Conservation (phyloP, 2,888 invertebrate genomes). For the Heliconius erato region DNA sequence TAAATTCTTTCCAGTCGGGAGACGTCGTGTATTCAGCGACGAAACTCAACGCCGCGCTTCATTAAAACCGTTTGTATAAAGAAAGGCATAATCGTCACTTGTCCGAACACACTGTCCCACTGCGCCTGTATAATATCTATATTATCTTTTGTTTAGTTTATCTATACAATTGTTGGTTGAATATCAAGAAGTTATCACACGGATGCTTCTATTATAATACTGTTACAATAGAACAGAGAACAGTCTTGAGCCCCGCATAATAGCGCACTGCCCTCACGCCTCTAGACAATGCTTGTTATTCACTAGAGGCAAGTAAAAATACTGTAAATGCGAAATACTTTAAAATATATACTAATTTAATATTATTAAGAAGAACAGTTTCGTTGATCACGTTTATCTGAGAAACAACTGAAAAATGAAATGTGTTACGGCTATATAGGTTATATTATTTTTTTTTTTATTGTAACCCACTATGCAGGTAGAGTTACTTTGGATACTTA, state of each 20-base stretch:
- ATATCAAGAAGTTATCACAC: slow-evolving; percentile 22
- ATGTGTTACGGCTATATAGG: too few relatives aligned
- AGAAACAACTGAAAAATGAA: too few relatives aligned
- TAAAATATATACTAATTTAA: neutral
- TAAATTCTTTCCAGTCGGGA: too few relatives aligned
- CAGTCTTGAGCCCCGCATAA: slow-evolving; percentile 8
- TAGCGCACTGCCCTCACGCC: slow-evolving; percentile 5
- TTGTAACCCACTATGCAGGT: too few relatives aligned
- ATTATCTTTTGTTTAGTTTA: neutral
- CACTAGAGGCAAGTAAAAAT: neutral
- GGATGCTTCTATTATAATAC: slow-evolving; percentile 8
- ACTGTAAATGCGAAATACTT: neutral
- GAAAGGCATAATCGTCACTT: neutral
- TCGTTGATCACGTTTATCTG: too few relatives aligned
- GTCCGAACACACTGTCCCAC: neutral
- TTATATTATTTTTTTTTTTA: too few relatives aligned
- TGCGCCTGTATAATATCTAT: neutral
- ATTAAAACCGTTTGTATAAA: neutral
- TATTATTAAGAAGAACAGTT: too few relatives aligned
- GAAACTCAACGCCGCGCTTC: neutral
- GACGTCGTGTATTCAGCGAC: too few relatives aligned
- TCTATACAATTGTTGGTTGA: neutral
- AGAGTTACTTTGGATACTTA: too few relatives aligned
- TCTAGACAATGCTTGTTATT: slow-evolving; percentile 1
- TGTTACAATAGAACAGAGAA: slow-evolving; percentile 21